phyloP scores from a whole-genome alignment of 2,888 invertebrate genomes.

The Calephelis perditalis region DNA sequence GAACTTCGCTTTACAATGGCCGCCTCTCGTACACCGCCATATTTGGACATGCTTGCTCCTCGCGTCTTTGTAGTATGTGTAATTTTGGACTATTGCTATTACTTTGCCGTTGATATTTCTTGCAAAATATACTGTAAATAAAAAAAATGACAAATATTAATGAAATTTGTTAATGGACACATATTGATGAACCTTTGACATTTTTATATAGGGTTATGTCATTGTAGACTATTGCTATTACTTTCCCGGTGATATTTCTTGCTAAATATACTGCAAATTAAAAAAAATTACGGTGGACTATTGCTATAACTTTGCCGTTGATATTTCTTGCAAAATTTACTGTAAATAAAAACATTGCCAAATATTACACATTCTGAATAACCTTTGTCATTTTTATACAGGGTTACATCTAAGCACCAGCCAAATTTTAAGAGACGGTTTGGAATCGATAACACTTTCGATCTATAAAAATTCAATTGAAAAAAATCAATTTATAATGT shows the following conservation, averaged over 20 bases:
- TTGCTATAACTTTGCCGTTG: conserved; percentile 26
- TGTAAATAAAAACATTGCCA: conserved; percentile 17
- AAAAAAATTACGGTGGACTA: conserved; percentile 21
- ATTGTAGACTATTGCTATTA: conserved; percentile 28
- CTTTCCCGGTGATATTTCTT: conserved; percentile 24
- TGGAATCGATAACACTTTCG: too few relatives aligned
- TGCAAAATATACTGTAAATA: conserved; percentile 28
- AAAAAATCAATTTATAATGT: too few relatives aligned
- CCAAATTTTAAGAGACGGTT: too few relatives aligned
- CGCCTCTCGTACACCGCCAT: conserved; percentile 37
- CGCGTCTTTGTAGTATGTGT: conserved; percentile 27
- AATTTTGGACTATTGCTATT: conserved; percentile 30
- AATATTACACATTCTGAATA: too few relatives aligned
- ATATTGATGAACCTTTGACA: too few relatives aligned
- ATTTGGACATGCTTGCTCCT: conserved; percentile 14
- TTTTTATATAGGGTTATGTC: conserved; percentile 20
- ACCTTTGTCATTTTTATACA: too few relatives aligned
- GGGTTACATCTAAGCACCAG: too few relatives aligned
- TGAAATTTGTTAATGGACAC: too few relatives aligned
- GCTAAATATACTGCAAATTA: conserved; percentile 28
- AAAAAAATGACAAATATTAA: too few relatives aligned
- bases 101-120: conserved; percentile 24
- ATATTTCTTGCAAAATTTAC: conserved; percentile 27
- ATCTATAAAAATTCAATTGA: too few relatives aligned
- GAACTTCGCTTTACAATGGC: conserved; percentile 33